Conservation (phyloP, 2,113 vertebrate genomes). For the Ptychochromis oligacanthus region DNA sequence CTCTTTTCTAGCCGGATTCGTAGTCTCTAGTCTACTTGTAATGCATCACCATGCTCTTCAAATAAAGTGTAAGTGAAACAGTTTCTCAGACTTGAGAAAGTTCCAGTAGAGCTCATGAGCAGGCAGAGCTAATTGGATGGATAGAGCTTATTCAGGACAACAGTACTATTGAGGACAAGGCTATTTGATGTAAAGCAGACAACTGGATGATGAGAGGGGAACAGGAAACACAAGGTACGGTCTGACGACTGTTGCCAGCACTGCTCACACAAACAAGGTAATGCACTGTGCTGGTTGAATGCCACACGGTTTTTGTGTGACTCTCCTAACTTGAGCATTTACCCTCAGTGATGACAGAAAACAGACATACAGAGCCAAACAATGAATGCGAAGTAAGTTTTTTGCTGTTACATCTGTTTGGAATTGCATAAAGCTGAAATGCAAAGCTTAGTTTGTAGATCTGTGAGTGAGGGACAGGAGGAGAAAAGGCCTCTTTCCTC, state of each 20-base stretch:
- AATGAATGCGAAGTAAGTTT: not conserved
- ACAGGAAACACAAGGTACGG: conserved; percentile 52
- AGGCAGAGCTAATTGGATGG: conserved; percentile 60
- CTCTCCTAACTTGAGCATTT: not conserved
- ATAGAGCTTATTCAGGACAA: conserved; percentile 61
- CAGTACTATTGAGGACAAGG: conserved; percentile 54
- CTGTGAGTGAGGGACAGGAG: conserved; percentile 18
- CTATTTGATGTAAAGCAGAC: conserved; percentile 53
- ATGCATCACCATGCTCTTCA: conserved; percentile 37
- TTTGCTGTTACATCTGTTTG: not conserved
- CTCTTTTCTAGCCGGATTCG: not conserved
- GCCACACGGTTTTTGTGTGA: conserved; percentile 6
- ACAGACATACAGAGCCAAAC: not conserved
- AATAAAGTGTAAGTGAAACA: conserved; percentile 26
- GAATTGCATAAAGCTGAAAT: conserved; percentile 6
- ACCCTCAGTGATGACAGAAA: conserved; percentile 1
- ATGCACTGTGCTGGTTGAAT: conserved; percentile 27
- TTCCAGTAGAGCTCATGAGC: conserved; percentile 36
- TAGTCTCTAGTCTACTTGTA: conserved; percentile 18
- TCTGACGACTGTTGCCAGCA: conserved; percentile 33
- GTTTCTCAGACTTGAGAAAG: conserved; percentile 41
- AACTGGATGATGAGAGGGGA: conserved; percentile 47
- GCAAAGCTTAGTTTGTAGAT: conserved; percentile 39
- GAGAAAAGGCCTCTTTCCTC: conserved; percentile 35
- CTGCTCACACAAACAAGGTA: conserved; percentile 36